phyloP scores from a whole-genome alignment of 2,113 vertebrate genomes.

The Brachypodius melanocephalos region DNA sequence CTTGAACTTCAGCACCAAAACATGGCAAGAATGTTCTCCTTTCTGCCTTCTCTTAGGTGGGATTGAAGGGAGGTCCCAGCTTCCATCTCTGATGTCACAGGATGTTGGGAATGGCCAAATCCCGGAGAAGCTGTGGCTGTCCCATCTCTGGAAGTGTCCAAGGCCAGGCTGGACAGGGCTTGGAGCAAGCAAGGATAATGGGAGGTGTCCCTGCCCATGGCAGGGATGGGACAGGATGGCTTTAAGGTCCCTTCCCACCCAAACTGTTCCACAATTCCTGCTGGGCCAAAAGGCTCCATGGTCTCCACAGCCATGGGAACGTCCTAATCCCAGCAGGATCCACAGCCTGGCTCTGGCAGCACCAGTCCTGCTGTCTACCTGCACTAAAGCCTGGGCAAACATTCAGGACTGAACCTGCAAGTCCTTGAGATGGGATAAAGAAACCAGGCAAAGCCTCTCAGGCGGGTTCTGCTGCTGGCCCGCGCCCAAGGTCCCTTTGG shows the following conservation, averaged over 20 bases:
- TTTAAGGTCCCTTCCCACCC: background rate
- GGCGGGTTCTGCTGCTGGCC: background rate
- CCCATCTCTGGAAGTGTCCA: background rate
- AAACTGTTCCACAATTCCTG: too few relatives aligned
- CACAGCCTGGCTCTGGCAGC: background rate
- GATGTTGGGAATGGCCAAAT: background rate
- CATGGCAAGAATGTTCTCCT: background rate
- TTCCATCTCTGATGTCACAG: background rate
- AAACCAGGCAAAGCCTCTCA: background rate
- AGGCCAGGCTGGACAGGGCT: accelerated
- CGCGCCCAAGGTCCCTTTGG: background rate
- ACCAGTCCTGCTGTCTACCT: background rate
- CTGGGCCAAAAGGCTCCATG: background rate
- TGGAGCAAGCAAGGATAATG: background rate
- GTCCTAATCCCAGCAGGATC: background rate
- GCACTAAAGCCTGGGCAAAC: background rate
- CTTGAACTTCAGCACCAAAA: background rate
- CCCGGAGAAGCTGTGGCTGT: background rate
- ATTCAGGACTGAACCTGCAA: background rate
- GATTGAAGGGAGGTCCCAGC: background rate
- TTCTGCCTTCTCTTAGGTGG: background rate
- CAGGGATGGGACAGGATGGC: background rate
- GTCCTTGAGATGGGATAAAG: background rate
- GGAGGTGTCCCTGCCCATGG: background rate
- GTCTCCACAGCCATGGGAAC: background rate